Base-by-base conservation (phyloP, 2,888 invertebrate species). In the Clostera curtula region DNA sequence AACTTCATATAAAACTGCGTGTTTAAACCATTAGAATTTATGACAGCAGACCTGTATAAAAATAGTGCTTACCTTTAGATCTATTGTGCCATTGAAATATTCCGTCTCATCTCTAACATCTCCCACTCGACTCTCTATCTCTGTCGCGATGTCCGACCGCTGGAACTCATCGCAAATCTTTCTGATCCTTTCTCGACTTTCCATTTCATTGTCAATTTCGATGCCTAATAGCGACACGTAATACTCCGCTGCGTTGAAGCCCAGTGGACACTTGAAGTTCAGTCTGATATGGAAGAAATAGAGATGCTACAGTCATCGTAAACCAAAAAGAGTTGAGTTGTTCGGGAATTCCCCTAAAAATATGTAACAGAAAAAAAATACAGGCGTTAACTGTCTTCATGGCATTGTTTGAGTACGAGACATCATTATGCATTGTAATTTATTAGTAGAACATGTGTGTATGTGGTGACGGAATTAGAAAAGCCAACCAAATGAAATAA, bases 191-290 rank as follows among this genome's bases (percentile, higher is more conserved):
- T 75, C 75, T 2, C 70, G 50, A 15, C 82, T 79, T 19, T 84
- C 79, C 29, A 56, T 51, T 36, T 80, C 83, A 9, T 70, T 76
- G 34, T 76, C 82, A 3, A 57, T 30, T 12, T 83, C 67, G 3
- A 85, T 58, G 1, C 86, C 86, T 5, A 88, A 66, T 1, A 86
- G 66, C 13, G 87, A 85, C 3, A 96, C 89, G 65, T 91, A 93
- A 68, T 92, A 93, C 61, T 96, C 96, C 0, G 95, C 94, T 2
- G 92, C 90, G 69, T 95, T 96, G 82, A 89, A 95, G 12, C 91
- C 90, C 10, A 85, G 56, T 0, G 95, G 95, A 56, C 91, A 90
- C 36, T 82, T 73, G 49, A 86, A 86, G 39, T 87, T 87, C 29
- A 91, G 62, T 27, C 92, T 92, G 39, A 7, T 16, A 10, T 19